Conservation (phyloP, 2,888 invertebrate genomes). For the Halictus quadricinctus region DNA sequence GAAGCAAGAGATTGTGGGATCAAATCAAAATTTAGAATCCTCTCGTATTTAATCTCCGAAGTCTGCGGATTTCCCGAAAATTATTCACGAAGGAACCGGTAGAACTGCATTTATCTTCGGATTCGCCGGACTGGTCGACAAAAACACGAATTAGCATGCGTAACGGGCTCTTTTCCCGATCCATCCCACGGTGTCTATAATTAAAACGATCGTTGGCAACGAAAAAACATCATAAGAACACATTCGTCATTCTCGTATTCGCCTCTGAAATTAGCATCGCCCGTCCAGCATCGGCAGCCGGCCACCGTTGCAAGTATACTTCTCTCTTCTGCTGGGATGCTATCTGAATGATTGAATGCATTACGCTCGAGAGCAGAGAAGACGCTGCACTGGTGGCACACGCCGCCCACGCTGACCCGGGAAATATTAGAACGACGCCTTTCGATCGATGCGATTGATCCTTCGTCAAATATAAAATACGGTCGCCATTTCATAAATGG, state of each 20-base stretch:
- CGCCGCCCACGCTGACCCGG: not conserved
- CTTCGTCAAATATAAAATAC: slow-evolving; percentile 25
- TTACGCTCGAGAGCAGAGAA: not conserved
- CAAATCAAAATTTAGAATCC: no score
- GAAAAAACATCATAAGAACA: not conserved
- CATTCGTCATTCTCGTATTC: slow-evolving; percentile 3
- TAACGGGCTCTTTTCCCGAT: not conserved
- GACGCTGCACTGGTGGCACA: not conserved
- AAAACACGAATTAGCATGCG: not conserved
- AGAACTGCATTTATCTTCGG: no score
- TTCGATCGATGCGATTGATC: slow-evolving; percentile 31
- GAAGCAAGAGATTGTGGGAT: no score
- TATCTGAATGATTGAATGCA: not conserved
- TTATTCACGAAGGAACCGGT: no score
- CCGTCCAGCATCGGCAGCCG: not conserved
- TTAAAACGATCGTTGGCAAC: not conserved
- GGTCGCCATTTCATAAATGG: slow-evolving; percentile 1
- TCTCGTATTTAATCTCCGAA: no score
- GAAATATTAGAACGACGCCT: not conserved
- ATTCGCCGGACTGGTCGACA: no score
- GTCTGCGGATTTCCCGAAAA: no score
- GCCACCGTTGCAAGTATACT: not conserved
- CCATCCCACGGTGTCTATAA: not conserved
- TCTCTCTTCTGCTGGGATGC: not conserved
- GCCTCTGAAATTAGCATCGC: slow-evolving; percentile 1